These are phyloP conservation scores for Himalopsyche tibetana DNA, from an alignment of 2,888 invertebrate species.

Conservation along the genomic window DNA sequence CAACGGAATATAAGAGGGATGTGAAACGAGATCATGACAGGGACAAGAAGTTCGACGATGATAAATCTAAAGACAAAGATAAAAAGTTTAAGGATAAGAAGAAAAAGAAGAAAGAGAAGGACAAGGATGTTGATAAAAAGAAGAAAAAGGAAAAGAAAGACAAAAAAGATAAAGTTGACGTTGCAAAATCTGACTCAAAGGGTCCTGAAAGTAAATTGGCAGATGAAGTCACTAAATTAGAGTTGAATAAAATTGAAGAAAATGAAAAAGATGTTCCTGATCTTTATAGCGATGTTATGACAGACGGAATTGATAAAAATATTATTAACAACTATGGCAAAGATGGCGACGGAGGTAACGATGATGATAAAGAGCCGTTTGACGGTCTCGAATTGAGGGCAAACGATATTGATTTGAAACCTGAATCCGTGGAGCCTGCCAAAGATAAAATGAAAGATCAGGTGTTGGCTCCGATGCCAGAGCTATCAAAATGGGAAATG, in stretches of 20 bases:
- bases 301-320: slow-evolving; percentile 77
- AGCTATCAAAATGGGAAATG: slow-evolving; percentile 93
- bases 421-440: slow-evolving; percentile 72
- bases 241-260: slow-evolving; percentile 66
- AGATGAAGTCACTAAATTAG: slow-evolving; percentile 67
- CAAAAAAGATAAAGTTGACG: slow-evolving; percentile 76
- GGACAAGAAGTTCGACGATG: slow-evolving; percentile 74
- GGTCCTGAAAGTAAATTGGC: slow-evolving; percentile 65
- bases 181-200: slow-evolving; percentile 67
- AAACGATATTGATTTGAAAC: slow-evolving; percentile 77
- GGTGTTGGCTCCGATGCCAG: slow-evolving; percentile 85
- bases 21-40: slow-evolving; percentile 69
- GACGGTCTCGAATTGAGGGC: slow-evolving; percentile 79
- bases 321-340: slow-evolving; percentile 78
- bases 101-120: slow-evolving; percentile 76
- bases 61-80: slow-evolving; percentile 72
- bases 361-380: slow-evolving; percentile 75
- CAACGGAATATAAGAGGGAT: slow-evolving; percentile 68
- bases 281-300: slow-evolving; percentile 77
- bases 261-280: slow-evolving; percentile 67
- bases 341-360: slow-evolving; percentile 69
- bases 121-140: slow-evolving; percentile 70
- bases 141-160: slow-evolving; percentile 77
- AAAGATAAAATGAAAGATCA: slow-evolving; percentile 74
- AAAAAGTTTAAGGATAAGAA: slow-evolving; percentile 71